Base-by-base conservation (phyloP, 2,113 vertebrate genomes). In the Halichoerus grypus region DNA sequence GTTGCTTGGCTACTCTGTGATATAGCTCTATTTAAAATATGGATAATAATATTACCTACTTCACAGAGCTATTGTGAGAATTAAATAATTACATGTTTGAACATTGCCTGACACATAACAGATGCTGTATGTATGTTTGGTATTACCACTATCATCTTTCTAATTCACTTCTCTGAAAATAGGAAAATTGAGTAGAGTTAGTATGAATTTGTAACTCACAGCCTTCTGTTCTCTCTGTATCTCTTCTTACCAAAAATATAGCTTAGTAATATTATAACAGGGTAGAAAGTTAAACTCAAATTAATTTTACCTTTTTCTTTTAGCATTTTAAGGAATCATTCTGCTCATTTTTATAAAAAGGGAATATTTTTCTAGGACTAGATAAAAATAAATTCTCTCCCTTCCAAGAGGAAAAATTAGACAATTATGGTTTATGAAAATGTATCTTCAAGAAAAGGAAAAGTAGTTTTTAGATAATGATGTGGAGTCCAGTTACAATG, bases 231-330 rank as follows among this genome's bases (percentile, higher is more conserved):
- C 7, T 88, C 67, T 72, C 9, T 93, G 24, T 49, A 74, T 36
- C 49, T 63, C 7, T 61, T 63, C 61, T 69, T 42, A 91, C 14
- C 19, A 88, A 76, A 83, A 63, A 63, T 55, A 82, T 77, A 95
- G 74, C 36, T 74, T 61, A 55, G 14, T 18, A 88, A 46, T 57
- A 36, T 59, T 89, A 10, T 49, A 81, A 86, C 15, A 94, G n/a
- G 79, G 76, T 61, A 42, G 51, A 81, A 57, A 69, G 1, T 55
- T 94, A 76, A 95, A 77, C 7, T 95, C 65, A 97, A 86, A 39
- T 57, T 69, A 67, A 59, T 71, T 26, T 26, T 69, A 22, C 12
- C 7, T 87, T 87, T 92, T 67, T 77, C n/a, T 88, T 95, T 84
- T 69, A 26, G 8, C 4, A 36, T 86, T 76, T 95, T 89, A 91